Evolutionary conservation across 2,888 invertebrate species (phyloP).

Genomic region (Philaethria dido): DNA sequence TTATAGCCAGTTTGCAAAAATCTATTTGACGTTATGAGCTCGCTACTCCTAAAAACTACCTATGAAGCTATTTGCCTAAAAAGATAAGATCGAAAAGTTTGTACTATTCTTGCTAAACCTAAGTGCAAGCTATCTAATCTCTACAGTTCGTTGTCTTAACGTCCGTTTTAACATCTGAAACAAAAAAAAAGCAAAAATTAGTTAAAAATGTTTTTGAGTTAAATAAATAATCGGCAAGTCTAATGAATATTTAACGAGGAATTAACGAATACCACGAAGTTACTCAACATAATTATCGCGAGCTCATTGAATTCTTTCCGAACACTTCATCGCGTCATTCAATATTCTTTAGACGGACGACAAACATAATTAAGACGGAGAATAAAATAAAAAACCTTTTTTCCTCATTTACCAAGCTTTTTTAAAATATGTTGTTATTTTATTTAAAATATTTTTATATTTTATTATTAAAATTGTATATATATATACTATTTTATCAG

Average conservation of each 20-base stretch:
- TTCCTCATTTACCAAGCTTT: neutral
- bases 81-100: slow-evolving; percentile 74
- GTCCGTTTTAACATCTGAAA: slow-evolving; percentile 82
- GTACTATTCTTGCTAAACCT: slow-evolving; percentile 64
- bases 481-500: neutral
- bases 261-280: slow-evolving; percentile 71
- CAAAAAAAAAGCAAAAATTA: slow-evolving; percentile 50
- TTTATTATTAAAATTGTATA: neutral
- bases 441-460: neutral
- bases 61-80: slow-evolving; percentile 45
- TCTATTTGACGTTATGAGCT: slow-evolving; percentile 51
- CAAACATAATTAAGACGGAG: slow-evolving; percentile 30
- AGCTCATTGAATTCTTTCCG: slow-evolving; percentile 72
- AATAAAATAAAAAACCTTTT: neutral
- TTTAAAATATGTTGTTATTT: neutral
- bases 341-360: slow-evolving; percentile 36
- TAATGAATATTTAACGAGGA: slow-evolving; percentile 74
- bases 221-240: slow-evolving; percentile 40
- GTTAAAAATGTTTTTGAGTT: neutral
- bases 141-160: slow-evolving; percentile 64
- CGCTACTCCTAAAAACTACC: slow-evolving; percentile 52
- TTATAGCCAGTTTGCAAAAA: slow-evolving; percentile 59
- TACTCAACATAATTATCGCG: slow-evolving; percentile 70
- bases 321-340: slow-evolving; percentile 33
- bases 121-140: slow-evolving; percentile 59